Evolutionary conservation across 2,888 invertebrate species (phyloP), one percentile per base, ranked within the genome.

Genomic region (Perizoma affinitatum): DNA sequence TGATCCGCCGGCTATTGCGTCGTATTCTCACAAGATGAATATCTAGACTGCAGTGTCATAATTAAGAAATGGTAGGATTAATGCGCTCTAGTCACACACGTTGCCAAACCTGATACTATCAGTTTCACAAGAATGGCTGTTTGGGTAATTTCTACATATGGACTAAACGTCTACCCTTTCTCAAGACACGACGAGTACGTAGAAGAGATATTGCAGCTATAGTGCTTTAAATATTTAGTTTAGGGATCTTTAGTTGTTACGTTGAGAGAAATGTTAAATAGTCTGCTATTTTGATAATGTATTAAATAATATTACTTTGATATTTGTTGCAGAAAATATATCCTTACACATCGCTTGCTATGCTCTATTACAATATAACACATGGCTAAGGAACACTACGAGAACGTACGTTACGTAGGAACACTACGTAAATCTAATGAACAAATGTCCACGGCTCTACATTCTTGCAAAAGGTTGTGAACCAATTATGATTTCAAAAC

Each of bases 41-140:
- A 71, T 70, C 65, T 56, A 44, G 63, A 68, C 65, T 46, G 60
- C 49, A 45, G 55, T 67, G 57, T 58, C 63, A 48, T 51, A 51
- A 61, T 58, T 57, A 51, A 49, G 61, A 46, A 61, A 54, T 35
- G 45, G 47, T 53, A 56, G 56, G 57, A 65, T 65, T 52, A 62
- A 54, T 49, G 47, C 5, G 42, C 54, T 35, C 58, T 49, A 43
- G 58, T 58, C 57, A 46, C 57, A 54, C 50, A 48, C 52, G 56
- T 56, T 60, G 55, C 51, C 40, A 54, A 57, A 64, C 56, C 34
- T n/a, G 54, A 52, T 53, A 49, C 40, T 53, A 59, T 48, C 50
- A 9, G 45, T 61, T 54, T 41, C 52, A 52, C 44, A 56, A 54
- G 38, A 47, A 41, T 34, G 11, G 58, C 6, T 7, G 43, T 53